phyloP scores from a whole-genome alignment of 2,888 invertebrate genomes.

The Metopia argyrocephala region DNA sequence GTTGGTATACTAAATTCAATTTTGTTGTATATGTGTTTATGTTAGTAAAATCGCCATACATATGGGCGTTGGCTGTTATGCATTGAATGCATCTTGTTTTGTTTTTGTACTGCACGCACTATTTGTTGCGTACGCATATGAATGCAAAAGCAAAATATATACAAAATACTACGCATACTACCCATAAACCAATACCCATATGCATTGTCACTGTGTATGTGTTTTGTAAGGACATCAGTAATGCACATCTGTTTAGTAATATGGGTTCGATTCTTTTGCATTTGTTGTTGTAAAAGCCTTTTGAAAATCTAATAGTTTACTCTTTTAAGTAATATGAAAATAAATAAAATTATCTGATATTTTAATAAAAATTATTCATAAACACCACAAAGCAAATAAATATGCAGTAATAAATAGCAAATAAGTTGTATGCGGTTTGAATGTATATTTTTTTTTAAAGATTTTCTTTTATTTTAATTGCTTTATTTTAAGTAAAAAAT shows the following conservation, averaged over 20 bases:
- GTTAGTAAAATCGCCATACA: constrained; percentile 37
- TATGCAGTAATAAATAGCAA: too few relatives aligned
- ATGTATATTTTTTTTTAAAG: too few relatives aligned
- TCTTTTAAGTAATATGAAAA: too few relatives aligned
- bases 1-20: background rate
- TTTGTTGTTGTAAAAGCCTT: too few relatives aligned
- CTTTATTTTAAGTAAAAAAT: too few relatives aligned
- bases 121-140: constrained; percentile 59
- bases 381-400: too few relatives aligned
- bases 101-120: constrained; percentile 45
- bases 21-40: constrained; percentile 8
- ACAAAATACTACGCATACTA: background rate
- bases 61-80: constrained; percentile 60
- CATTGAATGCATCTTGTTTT: constrained; percentile 54
- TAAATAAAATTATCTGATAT: too few relatives aligned
- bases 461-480: too few relatives aligned
- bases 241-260: background rate
- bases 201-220: background rate
- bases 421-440: too few relatives aligned
- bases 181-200: background rate
- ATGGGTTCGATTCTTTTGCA: too few relatives aligned
- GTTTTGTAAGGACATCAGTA: background rate
- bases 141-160: background rate
- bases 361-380: too few relatives aligned
- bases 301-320: too few relatives aligned